A percentile compares a stretch with the other conserved stretches of the same genome.
Conservation (phyloP, 2,113 vertebrate species). For the Hemiprocne comata region DNA sequence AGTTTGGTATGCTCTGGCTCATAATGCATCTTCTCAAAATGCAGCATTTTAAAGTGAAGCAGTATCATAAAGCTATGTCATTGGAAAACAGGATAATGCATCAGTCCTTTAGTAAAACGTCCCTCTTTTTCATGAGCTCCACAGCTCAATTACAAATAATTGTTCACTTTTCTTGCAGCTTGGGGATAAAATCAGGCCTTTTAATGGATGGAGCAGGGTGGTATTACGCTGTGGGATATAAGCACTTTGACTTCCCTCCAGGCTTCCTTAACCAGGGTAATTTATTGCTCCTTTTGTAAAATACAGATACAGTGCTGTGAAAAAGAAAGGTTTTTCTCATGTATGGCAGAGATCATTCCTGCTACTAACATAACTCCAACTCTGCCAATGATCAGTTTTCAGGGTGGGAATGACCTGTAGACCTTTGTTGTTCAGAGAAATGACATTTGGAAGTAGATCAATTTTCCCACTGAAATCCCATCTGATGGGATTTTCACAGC, state of each 20-base stretch:
- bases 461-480: background rate
- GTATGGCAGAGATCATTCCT: background rate
- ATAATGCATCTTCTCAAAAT: constrained; percentile 3
- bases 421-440: background rate
- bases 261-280: background rate
- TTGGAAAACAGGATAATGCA: constrained; percentile 1
- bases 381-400: background rate
- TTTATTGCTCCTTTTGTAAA: constrained; percentile 16
- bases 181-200: constrained; percentile 42
- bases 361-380: background rate
- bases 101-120: background rate
- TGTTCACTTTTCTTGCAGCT: constrained; percentile 49
- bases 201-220: background rate
- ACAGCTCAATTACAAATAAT: background rate
- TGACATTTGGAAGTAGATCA: background rate
- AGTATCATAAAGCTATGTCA: constrained; percentile 17
- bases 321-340: background rate
- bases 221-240: background rate
- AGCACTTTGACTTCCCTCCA: background rate
- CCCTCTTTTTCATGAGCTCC: background rate
- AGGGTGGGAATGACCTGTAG: background rate
- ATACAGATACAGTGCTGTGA: background rate
- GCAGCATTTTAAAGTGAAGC: background rate
- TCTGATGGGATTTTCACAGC: background rate
- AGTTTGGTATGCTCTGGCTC: background rate